Evolutionary conservation across 2,797 vertebrate species (phyloP), one percentile per base, ranked within the genome.

Genomic region (Microctenopoma steveboyesi): DNA sequence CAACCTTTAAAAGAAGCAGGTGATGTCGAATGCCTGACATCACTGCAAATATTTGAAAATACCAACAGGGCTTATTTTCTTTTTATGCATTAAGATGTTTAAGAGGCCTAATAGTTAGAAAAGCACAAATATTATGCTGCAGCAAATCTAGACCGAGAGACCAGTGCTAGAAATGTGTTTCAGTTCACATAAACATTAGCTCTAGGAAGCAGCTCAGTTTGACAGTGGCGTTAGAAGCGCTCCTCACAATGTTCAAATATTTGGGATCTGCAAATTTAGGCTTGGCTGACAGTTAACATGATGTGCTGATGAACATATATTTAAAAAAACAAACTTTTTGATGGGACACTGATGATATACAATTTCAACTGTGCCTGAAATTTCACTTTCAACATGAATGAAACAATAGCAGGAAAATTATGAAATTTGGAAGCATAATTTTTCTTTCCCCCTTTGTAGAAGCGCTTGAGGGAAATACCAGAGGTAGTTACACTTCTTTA

Each of bases 401-500:
- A 48, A 62, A 77, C 67, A 72, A 45, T 12, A 47, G 67, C 35
- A 62, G 43, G 48, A 65, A 65, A 18, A 51, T 5, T 35, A 43
- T 28, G 42, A 1, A 35, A 52, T 40, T 6, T 42, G 65, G 71
- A 72, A 76, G 66, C 71, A 69, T 74, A 14, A 30, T 35, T 12
- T 51, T 27, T 35, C 22, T 72, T 50, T 73, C 48, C 46, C 15
- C 56, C 53, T 65, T 47, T n/a, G 14, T 72, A 70, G 62, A 74
- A 70, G 79, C 64, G 65, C 64, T 76, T 30, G 30, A 43, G 3
- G 43, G 42, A 5, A 40, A 13, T 33, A 55, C 45, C 46, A 72
- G 67, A 71, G 73, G 69, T 40, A 74, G 79, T 63, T 73, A 40
- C 39, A 72, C 43, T 67, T 67, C 37, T 35, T 33, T 5, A 45